These are phyloP conservation scores for Dolichallabes microphthalmus DNA, from an alignment of 2,113 vertebrate species.

Conservation along the genomic window DNA sequence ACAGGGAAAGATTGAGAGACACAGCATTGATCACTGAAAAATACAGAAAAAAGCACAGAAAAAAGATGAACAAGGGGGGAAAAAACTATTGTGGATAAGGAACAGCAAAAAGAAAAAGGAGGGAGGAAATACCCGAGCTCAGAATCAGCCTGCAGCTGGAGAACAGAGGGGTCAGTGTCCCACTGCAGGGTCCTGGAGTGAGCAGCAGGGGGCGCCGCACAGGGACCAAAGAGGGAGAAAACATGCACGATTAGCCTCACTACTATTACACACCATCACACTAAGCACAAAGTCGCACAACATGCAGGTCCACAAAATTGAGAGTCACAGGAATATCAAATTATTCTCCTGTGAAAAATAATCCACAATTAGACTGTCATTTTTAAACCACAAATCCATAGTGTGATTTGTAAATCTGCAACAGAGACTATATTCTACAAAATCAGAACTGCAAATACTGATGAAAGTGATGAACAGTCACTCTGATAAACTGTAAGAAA, in stretches of 20 bases:
- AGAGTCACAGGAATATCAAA: slow-evolving; percentile 8
- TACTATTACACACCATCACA: slow-evolving; percentile 53
- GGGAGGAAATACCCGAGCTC: slow-evolving; percentile 89
- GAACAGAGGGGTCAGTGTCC: slow-evolving; percentile 99
- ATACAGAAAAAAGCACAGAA: not conserved
- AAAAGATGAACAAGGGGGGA: not conserved
- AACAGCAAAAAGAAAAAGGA: slow-evolving; percentile 59
- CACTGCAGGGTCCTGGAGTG: slow-evolving; percentile 93
- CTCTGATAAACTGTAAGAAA: not conserved
- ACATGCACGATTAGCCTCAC: slow-evolving; percentile 78
- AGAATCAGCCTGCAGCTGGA: slow-evolving; percentile 97
- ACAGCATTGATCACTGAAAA: not conserved
- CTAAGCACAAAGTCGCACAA: slow-evolving; percentile 47
- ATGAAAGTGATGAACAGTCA: not conserved
- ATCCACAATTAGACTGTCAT: not conserved
- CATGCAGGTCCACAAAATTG: slow-evolving; percentile 39
- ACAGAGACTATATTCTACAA: not conserved
- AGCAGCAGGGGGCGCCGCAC: slow-evolving; percentile 74
- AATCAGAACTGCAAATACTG: not conserved
- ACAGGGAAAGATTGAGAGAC: slow-evolving; percentile 16
- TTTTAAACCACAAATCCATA: not conserved
- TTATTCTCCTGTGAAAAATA: not conserved
- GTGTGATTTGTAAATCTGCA: not conserved
- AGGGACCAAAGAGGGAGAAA: slow-evolving; percentile 69
- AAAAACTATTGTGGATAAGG: slow-evolving; percentile 12